Evolutionary conservation across 1,140 invertebrate genomes (phyloP).

Genomic region (Xylocopa sonorina): DNA sequence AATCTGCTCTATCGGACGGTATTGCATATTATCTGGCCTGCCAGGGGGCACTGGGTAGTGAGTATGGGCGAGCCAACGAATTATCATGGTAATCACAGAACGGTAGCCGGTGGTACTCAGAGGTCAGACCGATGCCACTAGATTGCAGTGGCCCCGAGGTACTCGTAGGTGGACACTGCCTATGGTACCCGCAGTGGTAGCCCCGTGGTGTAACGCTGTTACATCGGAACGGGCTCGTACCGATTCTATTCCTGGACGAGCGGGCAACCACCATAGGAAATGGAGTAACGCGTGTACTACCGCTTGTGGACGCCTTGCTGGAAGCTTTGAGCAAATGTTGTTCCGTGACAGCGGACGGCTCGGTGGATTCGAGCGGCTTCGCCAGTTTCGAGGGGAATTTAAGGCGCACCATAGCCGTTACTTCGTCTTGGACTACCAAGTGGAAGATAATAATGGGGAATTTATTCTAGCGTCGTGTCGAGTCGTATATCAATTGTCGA

Average conservation of each 20-base stretch:
- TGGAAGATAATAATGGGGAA: too few relatives aligned
- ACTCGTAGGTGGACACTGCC: conserved; percentile 59
- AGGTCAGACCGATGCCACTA: conserved; percentile 69
- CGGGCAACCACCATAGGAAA: conserved; percentile 4
- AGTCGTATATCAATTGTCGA: too few relatives aligned
- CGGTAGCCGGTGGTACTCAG: conserved; percentile 65
- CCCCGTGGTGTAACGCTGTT: conserved; percentile 21
- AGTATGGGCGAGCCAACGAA: conserved; percentile 64
- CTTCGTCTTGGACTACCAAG: too few relatives aligned
- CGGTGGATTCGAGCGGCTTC: neutral
- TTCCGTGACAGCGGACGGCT: too few relatives aligned
- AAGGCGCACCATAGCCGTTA: too few relatives aligned
- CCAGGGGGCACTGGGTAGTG: conserved; percentile 48
- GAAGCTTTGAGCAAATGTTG: neutral
- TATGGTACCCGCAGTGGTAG: conserved; percentile 51
- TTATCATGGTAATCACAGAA: conserved; percentile 72
- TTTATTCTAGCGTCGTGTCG: too few relatives aligned
- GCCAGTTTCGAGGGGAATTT: neutral
- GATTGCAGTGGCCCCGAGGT: conserved; percentile 57
- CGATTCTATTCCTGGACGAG: conserved; percentile 23
- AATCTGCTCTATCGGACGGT: conserved; percentile 51
- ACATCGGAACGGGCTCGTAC: neutral
- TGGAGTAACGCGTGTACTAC: conserved; percentile 1
- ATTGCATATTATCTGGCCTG: conserved; percentile 64
- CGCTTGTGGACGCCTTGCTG: neutral